Conservation (phyloP, 2,113 vertebrate species). For the Paraplagusia blochii region DNA sequence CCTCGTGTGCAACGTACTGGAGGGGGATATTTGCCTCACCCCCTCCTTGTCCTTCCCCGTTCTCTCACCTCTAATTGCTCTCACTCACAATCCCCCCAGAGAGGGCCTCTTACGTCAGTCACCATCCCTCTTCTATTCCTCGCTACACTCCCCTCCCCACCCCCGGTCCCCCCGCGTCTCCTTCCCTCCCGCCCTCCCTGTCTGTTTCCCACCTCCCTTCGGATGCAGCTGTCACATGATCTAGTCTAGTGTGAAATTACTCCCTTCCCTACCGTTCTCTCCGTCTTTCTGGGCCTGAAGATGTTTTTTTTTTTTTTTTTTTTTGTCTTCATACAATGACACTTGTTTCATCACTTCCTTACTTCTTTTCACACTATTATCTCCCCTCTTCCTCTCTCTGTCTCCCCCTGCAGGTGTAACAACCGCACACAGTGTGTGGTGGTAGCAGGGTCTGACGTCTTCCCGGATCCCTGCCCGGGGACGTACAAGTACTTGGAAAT, state of each 20-base stretch:
- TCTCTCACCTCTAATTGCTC: constrained; percentile 74
- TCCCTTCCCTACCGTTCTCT: constrained; percentile 55
- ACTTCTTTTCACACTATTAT: constrained; percentile 11
- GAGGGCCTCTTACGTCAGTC: constrained; percentile 63
- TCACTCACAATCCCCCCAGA: constrained; percentile 67
- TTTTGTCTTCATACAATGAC: constrained; percentile 51
- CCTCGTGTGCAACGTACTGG: neutral
- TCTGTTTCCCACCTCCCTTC: constrained; percentile 53
- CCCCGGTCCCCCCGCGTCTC: neutral
- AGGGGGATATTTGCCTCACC: constrained; percentile 53
- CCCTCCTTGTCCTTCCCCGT: constrained; percentile 56
- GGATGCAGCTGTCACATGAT: constrained; percentile 75
- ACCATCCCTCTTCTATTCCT: constrained; percentile 45
- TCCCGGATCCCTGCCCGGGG: constrained; percentile 89
- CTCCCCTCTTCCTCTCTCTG: neutral
- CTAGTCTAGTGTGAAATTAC: constrained; percentile 76
- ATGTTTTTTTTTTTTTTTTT: constrained; percentile 44
- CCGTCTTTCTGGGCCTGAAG: constrained; percentile 61
- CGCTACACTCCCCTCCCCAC: constrained; percentile 17
- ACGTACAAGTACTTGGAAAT: constrained; percentile 96
- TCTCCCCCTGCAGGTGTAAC: constrained; percentile 80
- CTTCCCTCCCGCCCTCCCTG: constrained; percentile 18
- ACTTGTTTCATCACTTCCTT: constrained; percentile 41
- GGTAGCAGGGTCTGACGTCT: constrained; percentile 87
- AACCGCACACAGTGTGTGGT: constrained; percentile 93